These are phyloP conservation scores for Ophonus ardosiacus DNA, from an alignment of 2,888 invertebrate genomes.

Conservation along the genomic window DNA sequence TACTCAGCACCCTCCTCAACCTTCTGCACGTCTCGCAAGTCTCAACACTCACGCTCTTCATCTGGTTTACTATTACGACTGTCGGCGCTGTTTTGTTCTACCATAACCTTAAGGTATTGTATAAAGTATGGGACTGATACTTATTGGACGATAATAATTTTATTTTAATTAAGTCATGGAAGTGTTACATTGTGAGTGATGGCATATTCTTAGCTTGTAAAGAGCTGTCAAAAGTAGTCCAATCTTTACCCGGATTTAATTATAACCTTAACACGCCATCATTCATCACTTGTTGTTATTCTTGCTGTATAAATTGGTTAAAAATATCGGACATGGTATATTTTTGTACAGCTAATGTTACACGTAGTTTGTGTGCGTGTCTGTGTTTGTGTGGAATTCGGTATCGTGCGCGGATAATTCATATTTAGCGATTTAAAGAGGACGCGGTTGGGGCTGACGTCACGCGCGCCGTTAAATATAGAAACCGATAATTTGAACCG, in stretches of 20 bases:
- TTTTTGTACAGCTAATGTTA: constrained; percentile 40
- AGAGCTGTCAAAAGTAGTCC: constrained; percentile 11
- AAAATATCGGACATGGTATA: constrained; percentile 41
- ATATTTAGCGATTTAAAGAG: constrained; percentile 59
- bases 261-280: constrained; percentile 41
- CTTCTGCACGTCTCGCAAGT: constrained; percentile 85
- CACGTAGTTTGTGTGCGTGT: constrained; percentile 27
- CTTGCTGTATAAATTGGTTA: constrained; percentile 35
- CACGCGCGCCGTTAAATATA: constrained; percentile 53
- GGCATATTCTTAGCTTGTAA: not conserved
- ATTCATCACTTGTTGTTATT: constrained; percentile 46
- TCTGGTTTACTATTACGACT: constrained; percentile 86
- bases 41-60: constrained; percentile 87
- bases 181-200: not conserved
- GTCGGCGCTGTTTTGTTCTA: constrained; percentile 88
- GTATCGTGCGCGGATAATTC: constrained; percentile 55
- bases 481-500: constrained; percentile 55
- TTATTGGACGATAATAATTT: too few relatives aligned
- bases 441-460: constrained; percentile 57
- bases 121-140: constrained; percentile 69
- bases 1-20: constrained; percentile 85
- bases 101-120: constrained; percentile 87
- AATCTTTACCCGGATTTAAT: constrained; percentile 19
- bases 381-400: constrained; percentile 34
- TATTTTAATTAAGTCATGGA: not conserved